Conservation (phyloP, 2,113 vertebrate species). For the Spea bombifrons region DNA sequence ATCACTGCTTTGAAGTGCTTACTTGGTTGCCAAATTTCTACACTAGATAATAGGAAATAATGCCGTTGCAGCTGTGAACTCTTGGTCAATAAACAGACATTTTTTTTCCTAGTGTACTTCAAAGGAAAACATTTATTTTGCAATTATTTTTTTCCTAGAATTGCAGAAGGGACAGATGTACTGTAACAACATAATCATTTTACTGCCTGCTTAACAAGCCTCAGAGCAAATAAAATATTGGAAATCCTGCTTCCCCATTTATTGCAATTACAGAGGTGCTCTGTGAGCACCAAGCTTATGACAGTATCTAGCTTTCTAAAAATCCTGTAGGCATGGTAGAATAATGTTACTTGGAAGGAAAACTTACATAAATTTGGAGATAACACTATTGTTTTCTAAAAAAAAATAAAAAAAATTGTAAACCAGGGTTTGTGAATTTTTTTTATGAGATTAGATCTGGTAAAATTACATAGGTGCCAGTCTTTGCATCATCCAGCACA, state of each 20-base stretch:
- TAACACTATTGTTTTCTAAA: no score
- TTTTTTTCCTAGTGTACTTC: conserved; percentile 37
- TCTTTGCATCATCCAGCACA: no score
- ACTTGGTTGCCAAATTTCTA: background rate
- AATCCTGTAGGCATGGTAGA: no score
- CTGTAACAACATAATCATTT: conserved; percentile 44
- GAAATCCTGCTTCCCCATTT: conserved; percentile 29
- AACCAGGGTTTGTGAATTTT: no score
- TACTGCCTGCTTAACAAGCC: conserved; percentile 40
- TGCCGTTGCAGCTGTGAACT: conserved; percentile 28
- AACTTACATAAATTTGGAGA: no score
- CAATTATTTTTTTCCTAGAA: conserved; percentile 38
- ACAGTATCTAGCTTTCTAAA: background rate
- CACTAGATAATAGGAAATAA: conserved; percentile 26
- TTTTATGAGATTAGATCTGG: no score
- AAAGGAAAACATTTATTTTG: conserved; percentile 47
- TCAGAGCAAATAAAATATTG: conserved; percentile 39
- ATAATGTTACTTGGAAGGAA: no score
- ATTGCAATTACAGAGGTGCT: conserved; percentile 26
- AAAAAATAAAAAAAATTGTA: no score
- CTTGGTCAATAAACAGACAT: conserved; percentile 39
- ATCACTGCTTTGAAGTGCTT: background rate
- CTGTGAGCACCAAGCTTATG: conserved; percentile 16
- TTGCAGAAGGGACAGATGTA: conserved; percentile 39
- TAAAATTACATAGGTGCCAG: no score